These are phyloP conservation scores for Helicoverpa assulta DNA, from an alignment of 2,888 invertebrate species.

Conservation along the genomic window DNA sequence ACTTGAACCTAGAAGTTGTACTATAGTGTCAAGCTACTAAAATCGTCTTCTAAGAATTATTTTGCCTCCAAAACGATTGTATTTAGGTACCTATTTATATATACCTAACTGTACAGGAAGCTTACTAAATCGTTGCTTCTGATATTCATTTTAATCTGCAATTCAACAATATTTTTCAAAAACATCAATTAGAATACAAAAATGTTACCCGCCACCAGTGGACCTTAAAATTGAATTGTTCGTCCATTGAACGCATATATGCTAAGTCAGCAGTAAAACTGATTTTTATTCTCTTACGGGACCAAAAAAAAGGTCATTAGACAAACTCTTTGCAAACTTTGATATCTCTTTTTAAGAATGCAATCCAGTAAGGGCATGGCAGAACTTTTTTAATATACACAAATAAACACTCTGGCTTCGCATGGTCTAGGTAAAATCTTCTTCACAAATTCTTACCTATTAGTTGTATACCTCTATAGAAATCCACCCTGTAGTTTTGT, in stretches of 20 bases:
- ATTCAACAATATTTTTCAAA: background rate
- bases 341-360: conserved; percentile 4
- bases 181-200: conserved; percentile 22
- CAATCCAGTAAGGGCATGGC: conserved; percentile 3
- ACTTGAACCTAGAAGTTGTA: background rate
- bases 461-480: too few species aligned
- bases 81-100: too few species aligned
- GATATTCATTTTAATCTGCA: background rate
- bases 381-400: too few species aligned
- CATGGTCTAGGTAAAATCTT: too few species aligned
- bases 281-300: conserved; percentile 14
- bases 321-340: background rate
- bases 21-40: too few species aligned
- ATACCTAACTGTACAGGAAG: too few species aligned
- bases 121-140: background rate
- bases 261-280: conserved; percentile 42
- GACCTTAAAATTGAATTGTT: conserved; percentile 59
- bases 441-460: too few species aligned
- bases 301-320: conserved; percentile 40
- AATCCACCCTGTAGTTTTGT: too few species aligned
- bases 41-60: too few species aligned
- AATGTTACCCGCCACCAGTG: conserved; percentile 38
- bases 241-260: conserved; percentile 27
- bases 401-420: too few species aligned
- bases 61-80: too few species aligned